phyloP scores from a whole-genome alignment of 2,888 invertebrate genomes.

The Scaptomyza polygonia region DNA sequence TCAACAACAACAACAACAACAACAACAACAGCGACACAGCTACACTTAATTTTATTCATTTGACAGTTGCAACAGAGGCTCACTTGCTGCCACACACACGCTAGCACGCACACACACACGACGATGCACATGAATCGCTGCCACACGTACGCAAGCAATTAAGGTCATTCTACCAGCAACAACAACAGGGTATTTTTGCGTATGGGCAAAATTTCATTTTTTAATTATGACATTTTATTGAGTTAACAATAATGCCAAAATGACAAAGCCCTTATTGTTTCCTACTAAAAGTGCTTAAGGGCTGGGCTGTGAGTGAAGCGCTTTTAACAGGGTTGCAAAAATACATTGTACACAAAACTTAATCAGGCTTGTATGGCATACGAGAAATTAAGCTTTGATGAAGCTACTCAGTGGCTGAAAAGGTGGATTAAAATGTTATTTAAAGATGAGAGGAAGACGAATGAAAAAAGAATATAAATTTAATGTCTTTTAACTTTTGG shows the following conservation, averaged over 20 bases:
- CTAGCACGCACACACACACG: slow-evolving; percentile 38
- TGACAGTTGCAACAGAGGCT: slow-evolving; percentile 73
- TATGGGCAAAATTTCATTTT: slow-evolving; percentile 63
- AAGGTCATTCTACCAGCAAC: slow-evolving; percentile 71
- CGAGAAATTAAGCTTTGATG: slow-evolving; percentile 1
- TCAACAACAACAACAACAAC: slow-evolving; percentile 42
- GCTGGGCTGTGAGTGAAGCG: neutral
- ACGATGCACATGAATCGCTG: slow-evolving; percentile 66
- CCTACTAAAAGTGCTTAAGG: neutral
- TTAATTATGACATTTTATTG: slow-evolving; percentile 79
- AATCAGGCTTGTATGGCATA: slow-evolving; percentile 7
- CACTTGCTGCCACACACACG: slow-evolving; percentile 58
- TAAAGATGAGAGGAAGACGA: neutral
- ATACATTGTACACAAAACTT: slow-evolving; percentile 5
- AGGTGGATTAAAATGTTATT: neutral
- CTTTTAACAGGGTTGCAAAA: slow-evolving; percentile 32
- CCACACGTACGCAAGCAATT: slow-evolving; percentile 76
- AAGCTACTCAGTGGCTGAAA: neutral
- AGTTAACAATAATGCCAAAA: slow-evolving; percentile 71
- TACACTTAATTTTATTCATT: slow-evolving; percentile 82
- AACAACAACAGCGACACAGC: slow-evolving; percentile 60
- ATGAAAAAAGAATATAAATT: neutral
- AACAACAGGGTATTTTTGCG: slow-evolving; percentile 27
- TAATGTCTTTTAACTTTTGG: neutral
- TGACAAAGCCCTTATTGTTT: slow-evolving; percentile 43